A percentile compares a stretch with the other conserved stretches of the same genome.
These are phyloP conservation scores for Hyles lineata DNA, from an alignment of 2,888 invertebrate genomes.

Conservation along the genomic window DNA sequence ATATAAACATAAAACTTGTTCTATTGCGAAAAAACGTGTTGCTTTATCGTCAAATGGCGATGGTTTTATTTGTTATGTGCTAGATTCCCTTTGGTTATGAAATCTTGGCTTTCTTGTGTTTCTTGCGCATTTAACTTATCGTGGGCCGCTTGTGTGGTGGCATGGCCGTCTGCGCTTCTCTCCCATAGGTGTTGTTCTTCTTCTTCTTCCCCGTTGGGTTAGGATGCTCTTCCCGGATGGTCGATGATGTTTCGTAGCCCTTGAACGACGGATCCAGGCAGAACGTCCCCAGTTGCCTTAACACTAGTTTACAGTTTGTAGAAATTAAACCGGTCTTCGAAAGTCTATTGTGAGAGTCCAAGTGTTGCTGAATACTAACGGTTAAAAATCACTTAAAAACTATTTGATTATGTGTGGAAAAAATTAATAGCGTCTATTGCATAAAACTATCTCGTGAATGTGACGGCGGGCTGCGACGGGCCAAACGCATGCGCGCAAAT, in stretches of 20 bases:
- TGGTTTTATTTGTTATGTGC: conserved; percentile 72
- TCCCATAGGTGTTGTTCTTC: conserved; percentile 66
- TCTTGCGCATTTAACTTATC: conserved; percentile 82
- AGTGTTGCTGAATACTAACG: conserved; percentile 83
- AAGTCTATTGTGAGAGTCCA: conserved; percentile 73
- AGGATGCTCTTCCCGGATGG: conserved; percentile 79
- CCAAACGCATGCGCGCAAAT: conserved; percentile 80
- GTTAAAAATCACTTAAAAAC: conserved; percentile 80
- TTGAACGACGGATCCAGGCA: conserved; percentile 75
- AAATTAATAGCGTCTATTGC: conserved; percentile 81
- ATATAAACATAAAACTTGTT: conserved; percentile 86
- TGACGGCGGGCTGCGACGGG: conserved; percentile 76
- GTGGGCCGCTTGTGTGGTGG: conserved; percentile 65
- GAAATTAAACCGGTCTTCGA: conserved; percentile 75
- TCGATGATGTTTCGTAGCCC: conserved; percentile 77
- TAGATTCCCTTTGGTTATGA: conserved; percentile 78
- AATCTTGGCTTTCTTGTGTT: conserved; percentile 75
- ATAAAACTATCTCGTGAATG: conserved; percentile 82
- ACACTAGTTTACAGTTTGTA: conserved; percentile 78
- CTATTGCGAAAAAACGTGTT: conserved; percentile 86
- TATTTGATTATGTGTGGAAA: conserved; percentile 77
- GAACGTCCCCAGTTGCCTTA: conserved; percentile 82
- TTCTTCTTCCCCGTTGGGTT: conserved; percentile 61
- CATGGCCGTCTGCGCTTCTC: conserved; percentile 62
- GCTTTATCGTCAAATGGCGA: conserved; percentile 85